Base-by-base conservation (phyloP, 2,113 vertebrate species). In the Eclectus roratus region DNA sequence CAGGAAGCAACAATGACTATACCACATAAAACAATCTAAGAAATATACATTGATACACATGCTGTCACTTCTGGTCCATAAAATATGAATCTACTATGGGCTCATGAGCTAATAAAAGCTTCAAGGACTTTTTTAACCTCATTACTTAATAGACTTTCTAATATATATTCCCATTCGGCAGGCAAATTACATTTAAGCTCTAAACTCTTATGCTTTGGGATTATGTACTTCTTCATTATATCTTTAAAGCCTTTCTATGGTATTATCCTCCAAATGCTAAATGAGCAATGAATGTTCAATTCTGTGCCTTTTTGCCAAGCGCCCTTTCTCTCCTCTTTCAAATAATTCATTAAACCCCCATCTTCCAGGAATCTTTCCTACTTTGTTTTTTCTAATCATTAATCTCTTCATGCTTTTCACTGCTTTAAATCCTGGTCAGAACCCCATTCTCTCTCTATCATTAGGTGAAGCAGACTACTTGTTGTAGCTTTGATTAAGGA, bases 281-380 rank as follows among this genome's bases (percentile, higher is more conserved):
- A 94, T 79, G 66, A 9, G n/a, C 81, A 83, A 73, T 28, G 91
- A 94, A 47, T 66, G 58, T 85, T 39, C 58, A 74, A 1, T 44
- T 63, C 43, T 0, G 5, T 37, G 43, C 58, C 58, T 56, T 71
- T 76, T 74, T 79, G 84, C 94, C 86, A 95, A 93, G 72, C 29
- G 25, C 37, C 49, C 53, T 76, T 70, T 81, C 65, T 53, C 77
- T 88, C 35, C 25, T 94, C 80, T 82, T 95, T 81, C 87, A 80
- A 72, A 94, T 69, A 71, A 94, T 80, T 92, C 39, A 79, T 89
- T 89, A 92, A 91, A 61, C 11, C 25, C 61, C 58, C 70, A 68
- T 80, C 66, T 96, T 96, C 96, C 93, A 95, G 94, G 89, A 93
- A 93, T 78, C 53, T 70, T 82, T 88, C 37, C 68, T 69, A 31